A percentile compares a stretch with the other conserved stretches of the same genome.
phyloP scores from a whole-genome alignment of 2,113 vertebrate genomes.

The Polyodon spathula region DNA sequence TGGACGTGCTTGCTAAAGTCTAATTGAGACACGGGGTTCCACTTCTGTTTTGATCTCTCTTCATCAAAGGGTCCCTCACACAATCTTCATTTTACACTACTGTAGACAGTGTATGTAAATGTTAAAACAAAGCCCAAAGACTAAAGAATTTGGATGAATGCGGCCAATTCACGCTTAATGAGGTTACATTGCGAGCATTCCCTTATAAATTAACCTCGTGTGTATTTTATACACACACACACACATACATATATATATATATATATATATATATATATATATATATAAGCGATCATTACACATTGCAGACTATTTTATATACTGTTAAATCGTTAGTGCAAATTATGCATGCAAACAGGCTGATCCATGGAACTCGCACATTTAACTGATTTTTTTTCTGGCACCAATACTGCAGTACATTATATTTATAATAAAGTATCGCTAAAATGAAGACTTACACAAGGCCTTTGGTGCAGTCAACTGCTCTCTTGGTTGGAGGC shows the following conservation, averaged over 20 bases:
- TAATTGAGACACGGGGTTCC: constrained; percentile 48
- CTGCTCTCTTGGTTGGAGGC: too few species aligned
- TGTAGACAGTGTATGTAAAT: constrained; percentile 35
- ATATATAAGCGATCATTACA: constrained; percentile 19
- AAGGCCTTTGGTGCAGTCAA: too few species aligned
- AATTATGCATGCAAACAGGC: constrained; percentile 14
- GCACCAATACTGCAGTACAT: too few species aligned
- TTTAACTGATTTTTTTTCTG: too few species aligned
- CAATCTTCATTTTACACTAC: constrained; percentile 46
- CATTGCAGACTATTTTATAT: constrained; percentile 26
- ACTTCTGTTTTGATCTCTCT: constrained; percentile 50
- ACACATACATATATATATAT: too few species aligned
- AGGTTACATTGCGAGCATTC: constrained; percentile 37
- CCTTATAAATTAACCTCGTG: constrained; percentile 38
- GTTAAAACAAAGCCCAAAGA: constrained; percentile 42
- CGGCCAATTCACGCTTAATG: constrained; percentile 29
- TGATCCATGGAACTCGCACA: constrained; percentile 7
- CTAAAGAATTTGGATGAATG: constrained; percentile 29
- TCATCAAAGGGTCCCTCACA: constrained; percentile 55
- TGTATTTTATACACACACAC: too few species aligned
- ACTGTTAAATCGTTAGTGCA: constrained; percentile 34
- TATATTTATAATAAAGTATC: too few species aligned
- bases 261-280: too few species aligned
- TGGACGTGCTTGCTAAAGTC: constrained; percentile 40
- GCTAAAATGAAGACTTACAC: too few species aligned